Conservation (phyloP, 1,140 invertebrate species). For the Idris sp. region DNA sequence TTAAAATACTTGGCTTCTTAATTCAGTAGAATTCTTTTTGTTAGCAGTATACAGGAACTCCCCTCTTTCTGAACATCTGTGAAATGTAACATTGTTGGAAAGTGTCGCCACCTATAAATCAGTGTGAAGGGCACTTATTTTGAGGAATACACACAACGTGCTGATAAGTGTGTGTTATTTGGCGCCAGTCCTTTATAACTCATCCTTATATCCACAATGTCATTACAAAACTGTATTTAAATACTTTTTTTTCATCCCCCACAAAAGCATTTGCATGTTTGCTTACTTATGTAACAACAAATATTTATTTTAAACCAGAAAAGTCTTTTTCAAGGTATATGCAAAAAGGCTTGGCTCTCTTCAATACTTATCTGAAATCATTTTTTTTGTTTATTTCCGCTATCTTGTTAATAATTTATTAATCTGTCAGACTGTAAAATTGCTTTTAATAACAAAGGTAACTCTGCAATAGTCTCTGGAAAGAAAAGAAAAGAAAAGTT, state of each 20-base stretch:
- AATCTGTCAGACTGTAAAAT: no score
- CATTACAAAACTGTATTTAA: background rate
- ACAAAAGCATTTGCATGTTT: slow-evolving; percentile 10
- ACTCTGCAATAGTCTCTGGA: no score
- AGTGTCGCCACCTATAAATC: slow-evolving; percentile 47
- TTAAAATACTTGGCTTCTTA: no score
- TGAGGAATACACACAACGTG: background rate
- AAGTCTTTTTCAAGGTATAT: background rate
- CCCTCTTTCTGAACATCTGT: slow-evolving; percentile 21
- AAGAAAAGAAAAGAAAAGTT: no score
- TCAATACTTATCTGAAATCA: no score
- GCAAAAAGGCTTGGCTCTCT: no score
- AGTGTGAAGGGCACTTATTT: slow-evolving; percentile 23
- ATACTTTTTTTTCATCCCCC: background rate
- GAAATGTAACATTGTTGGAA: slow-evolving; percentile 23
- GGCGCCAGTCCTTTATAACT: slow-evolving; percentile 4
- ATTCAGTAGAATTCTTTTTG: no score
- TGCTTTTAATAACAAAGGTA: no score
- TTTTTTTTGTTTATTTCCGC: no score
- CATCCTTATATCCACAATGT: background rate
- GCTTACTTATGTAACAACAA: slow-evolving; percentile 2
- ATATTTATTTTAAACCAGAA: background rate
- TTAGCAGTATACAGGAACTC: background rate
- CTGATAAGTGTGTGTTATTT: slow-evolving; percentile 2
- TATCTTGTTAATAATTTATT: no score